Base-by-base conservation (phyloP, 1,140 invertebrate genomes). In the Sarcophaga bullata region DNA sequence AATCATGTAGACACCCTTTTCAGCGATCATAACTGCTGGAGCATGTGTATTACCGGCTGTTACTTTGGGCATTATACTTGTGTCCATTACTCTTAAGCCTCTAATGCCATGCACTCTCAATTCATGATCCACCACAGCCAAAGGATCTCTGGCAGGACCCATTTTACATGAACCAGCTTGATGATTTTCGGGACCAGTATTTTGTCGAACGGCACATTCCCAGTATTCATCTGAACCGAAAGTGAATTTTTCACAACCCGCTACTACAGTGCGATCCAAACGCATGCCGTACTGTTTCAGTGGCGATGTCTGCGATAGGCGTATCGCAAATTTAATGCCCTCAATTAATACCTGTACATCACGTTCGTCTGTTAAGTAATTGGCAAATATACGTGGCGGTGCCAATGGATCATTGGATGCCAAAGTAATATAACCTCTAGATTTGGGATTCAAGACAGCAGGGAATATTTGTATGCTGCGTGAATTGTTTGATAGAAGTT, bases 131-230 rank as follows among this genome's bases (percentile, higher is more conserved):
- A 94, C 93, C 11, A 94, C 93, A 3, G 93, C 90, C 68, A 90
- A 85, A 5, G 90, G 88, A 87, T 93, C 92, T 8, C 85, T 85
- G 0, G 80, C n/a, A 1, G 90, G 90, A 10, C 94, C 94, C 93
- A 94, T 94, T 90, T 92, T 93, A 84, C 92, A 93, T 1, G 93
- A 94, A 76, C 92, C 95, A 0, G 94, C 95, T 89, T 96, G 96
- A 90, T 97, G 96, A 86, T 97, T 97, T 89, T 97, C 95, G 0
- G 95, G 94, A 0, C 93, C 94, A 0, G 96, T 96, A 47, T 94
- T 93, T 85, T 94, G 92, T 78, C 93, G 91, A 2, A 95, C 92
- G 0, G 95, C 95, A 85, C 96, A 97, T 86, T 94, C 93, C 95
- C 96, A 96, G 88, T 96, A 97, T 0, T 93, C 93, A 87, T 96